Conservation (phyloP, 2,888 invertebrate species). For the Dasypogon diadema region DNA sequence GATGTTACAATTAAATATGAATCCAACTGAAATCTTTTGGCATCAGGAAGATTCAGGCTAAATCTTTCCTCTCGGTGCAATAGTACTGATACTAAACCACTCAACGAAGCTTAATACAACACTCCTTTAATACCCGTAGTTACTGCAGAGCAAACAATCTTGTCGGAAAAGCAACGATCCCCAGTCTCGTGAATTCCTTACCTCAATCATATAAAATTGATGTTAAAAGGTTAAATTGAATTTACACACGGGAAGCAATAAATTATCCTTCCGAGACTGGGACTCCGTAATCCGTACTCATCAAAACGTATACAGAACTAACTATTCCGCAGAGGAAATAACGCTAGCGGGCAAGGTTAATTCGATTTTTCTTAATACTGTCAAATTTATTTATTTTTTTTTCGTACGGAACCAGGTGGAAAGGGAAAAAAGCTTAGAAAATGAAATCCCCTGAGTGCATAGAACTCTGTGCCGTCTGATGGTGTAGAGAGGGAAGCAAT, state of each 20-base stretch:
- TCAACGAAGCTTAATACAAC: neutral
- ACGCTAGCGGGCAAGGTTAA: neutral
- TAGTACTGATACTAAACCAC: neutral
- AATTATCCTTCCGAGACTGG: conserved; percentile 12
- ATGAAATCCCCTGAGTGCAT: neutral
- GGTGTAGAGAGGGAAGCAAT: neutral
- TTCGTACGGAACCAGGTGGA: neutral
- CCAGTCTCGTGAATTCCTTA: conserved; percentile 1
- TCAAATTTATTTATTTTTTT: neutral
- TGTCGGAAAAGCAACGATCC: neutral
- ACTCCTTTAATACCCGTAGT: neutral
- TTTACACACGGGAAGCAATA: conserved; percentile 44
- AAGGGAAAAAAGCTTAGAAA: neutral
- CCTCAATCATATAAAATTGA: conserved; percentile 48
- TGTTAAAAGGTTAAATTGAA: conserved; percentile 52
- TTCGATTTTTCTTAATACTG: conserved; percentile 1
- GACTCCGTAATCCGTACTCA: neutral
- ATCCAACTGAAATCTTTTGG: neutral
- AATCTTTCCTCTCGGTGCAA: too few relatives aligned
- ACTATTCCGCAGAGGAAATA: neutral
- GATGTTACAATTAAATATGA: conserved; percentile 30
- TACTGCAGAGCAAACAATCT: neutral
- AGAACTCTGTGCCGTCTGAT: neutral
- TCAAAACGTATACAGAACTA: neutral
- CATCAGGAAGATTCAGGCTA: too few relatives aligned